Percentiles rank a stretch among this genome's conserved stretches.
These are phyloP conservation scores for Acipenser oxyrinchus DNA, from an alignment of 2,797 vertebrate genomes.

Conservation along the genomic window DNA sequence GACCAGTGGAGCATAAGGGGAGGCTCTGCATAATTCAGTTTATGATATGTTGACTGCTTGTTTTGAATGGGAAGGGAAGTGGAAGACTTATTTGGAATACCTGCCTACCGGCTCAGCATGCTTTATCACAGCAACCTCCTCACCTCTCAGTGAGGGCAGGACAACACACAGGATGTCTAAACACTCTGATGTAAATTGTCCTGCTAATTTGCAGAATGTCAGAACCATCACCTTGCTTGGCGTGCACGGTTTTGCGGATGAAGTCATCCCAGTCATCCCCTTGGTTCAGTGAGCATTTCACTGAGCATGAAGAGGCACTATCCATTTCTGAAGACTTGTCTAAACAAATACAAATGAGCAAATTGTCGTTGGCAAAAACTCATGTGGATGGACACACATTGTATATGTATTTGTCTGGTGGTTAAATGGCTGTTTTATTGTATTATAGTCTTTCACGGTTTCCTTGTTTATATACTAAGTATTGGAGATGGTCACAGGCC, in stretches of 20 bases:
- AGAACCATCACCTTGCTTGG: conserved; percentile 38
- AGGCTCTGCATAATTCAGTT: conserved; percentile 54
- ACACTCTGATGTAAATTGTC: conserved; percentile 58
- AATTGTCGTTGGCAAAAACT: too few relatives aligned
- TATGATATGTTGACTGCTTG: conserved; percentile 45
- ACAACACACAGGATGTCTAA: conserved; percentile 46
- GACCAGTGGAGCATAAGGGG: conserved; percentile 33
- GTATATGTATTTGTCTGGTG: too few relatives aligned
- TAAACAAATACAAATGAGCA: background rate
- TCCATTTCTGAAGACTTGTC: background rate
- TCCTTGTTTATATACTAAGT: too few relatives aligned
- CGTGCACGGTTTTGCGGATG: conserved; percentile 50
- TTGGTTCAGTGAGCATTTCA: conserved; percentile 13
- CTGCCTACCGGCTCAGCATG: conserved; percentile 10
- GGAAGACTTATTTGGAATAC: too few relatives aligned
- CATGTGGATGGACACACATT: too few relatives aligned
- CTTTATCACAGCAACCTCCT: conserved; percentile 26
- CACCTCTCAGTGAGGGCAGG: conserved; percentile 27
- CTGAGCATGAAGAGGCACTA: background rate
- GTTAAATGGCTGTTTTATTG: too few relatives aligned
- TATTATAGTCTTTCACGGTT: too few relatives aligned
- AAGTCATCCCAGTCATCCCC: conserved; percentile 27
- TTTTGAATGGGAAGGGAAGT: conserved; percentile 46
- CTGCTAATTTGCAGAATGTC: conserved; percentile 63
- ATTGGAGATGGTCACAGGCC: too few relatives aligned